Base-by-base conservation (phyloP, 2,888 invertebrate genomes). In the Lepas anatifera region DNA sequence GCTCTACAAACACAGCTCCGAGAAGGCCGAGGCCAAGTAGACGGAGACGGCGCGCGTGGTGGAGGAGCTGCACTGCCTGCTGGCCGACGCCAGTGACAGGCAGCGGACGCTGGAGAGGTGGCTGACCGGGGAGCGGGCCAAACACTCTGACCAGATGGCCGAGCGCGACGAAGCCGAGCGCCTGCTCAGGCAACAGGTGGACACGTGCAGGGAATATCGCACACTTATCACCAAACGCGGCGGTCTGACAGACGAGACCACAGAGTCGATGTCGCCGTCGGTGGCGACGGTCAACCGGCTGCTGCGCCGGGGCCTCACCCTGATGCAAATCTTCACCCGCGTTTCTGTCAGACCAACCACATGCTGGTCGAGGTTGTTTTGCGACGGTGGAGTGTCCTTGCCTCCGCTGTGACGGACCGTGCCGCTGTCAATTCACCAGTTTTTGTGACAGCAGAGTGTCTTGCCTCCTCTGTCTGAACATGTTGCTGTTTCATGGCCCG, bases 261-360 rank as follows among this genome's bases (percentile, higher is more conserved):
- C 92, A 69, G 90, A 88, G 78, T 87, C 87, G 76, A 79, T 92
- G 73, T 90, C 92, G 35, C 95, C 95, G 46, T 87, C 91, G n/a
- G 95, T 95, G 10, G 92, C 94, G 8, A 87, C 90, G 63, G 89
- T 93, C 7, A 90, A 90, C 77, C 87, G 88, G 76, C 84, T 95
- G 48, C 83, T 95, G 25, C 91, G 92, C 78, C 88, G 91, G 22
- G 93, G 94, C 63, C 87, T 94, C 85, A 89, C 93, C 4, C 82
- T 96, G 22, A 95, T 96, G 0, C 92, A 95, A 81, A 87, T 97
- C 72, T 97, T 96, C 81, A 88, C 90, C n/a, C n/a, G 0, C 87
- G 94, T 77, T 87, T 93, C 77, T 89, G 92, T 0, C 87, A 88
- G 76, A 84, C 87, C 2, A 85, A 87, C 18, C 92, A 95, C 76